Evolutionary conservation across 2,113 vertebrate species (phyloP).

Genomic region (Phoenicopterus ruber): DNA sequence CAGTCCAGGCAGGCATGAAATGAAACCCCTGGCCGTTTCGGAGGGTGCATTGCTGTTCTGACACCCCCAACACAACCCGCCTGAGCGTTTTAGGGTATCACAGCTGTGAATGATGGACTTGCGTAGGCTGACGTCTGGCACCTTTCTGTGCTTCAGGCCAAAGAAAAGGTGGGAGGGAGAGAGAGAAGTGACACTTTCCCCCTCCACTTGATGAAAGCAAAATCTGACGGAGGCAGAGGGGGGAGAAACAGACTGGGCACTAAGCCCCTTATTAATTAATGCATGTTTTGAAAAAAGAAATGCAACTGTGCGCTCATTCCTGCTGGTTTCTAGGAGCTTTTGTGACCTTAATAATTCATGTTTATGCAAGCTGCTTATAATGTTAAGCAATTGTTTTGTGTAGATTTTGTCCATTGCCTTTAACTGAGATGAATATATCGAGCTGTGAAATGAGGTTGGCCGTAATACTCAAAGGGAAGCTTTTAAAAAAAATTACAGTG

Average conservation of each 20-base stretch:
- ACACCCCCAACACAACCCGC: background rate
- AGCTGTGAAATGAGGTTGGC: constrained; percentile 12
- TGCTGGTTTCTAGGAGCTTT: constrained; percentile 39
- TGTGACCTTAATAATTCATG: constrained; percentile 68
- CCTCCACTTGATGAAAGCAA: constrained; percentile 11
- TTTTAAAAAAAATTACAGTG: background rate
- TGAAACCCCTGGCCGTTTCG: accelerated
- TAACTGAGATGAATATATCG: constrained; percentile 19
- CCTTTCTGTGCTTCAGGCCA: background rate
- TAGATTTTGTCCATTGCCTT: constrained; percentile 17
- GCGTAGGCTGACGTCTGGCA: background rate
- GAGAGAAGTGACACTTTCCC: background rate
- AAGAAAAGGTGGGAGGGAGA: background rate
- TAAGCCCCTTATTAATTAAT: constrained; percentile 65
- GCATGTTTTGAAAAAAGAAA: constrained; percentile 48
- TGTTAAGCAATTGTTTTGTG: constrained; percentile 40
- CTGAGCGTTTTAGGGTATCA: background rate
- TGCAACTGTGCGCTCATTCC: constrained; percentile 21
- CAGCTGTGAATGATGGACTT: background rate
- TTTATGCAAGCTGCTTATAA: constrained; percentile 58
- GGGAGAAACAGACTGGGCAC: background rate
- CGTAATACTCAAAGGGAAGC: background rate
- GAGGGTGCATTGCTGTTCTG: background rate
- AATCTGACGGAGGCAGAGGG: background rate
- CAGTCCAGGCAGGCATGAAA: background rate